Evolutionary conservation across 2,888 invertebrate species (phyloP).

Genomic region (Latrodectus elegans): DNA sequence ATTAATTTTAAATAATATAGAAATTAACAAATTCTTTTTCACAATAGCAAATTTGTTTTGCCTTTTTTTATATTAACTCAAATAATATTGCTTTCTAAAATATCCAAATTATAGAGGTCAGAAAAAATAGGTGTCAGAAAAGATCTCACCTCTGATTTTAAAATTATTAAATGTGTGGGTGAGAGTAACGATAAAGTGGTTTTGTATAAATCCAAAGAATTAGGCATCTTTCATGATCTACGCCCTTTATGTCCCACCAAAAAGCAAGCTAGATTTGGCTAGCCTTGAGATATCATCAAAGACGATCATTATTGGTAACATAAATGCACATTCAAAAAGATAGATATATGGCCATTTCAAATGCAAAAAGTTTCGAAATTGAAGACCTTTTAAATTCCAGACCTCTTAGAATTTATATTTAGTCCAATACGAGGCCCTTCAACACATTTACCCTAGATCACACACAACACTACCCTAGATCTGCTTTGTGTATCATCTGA

Average conservation of each 20-base stretch:
- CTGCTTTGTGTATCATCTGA: slow-evolving; percentile 19
- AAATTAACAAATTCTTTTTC: too few species aligned
- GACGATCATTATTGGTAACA: slow-evolving; percentile 11
- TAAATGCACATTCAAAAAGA: slow-evolving; percentile 8
- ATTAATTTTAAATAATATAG: too few species aligned
- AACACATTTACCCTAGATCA: too few species aligned
- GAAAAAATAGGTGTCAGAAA: too few species aligned
- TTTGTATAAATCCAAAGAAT: slow-evolving; percentile 11
- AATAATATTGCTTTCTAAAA: too few species aligned
- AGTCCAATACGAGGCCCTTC: background rate
- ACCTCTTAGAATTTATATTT: slow-evolving; percentile 5
- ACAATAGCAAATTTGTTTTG: too few species aligned
- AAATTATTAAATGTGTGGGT: slow-evolving; percentile 14
- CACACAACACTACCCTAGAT: too few species aligned
- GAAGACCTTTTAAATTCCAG: slow-evolving; percentile 26
- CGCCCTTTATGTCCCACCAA: slow-evolving; percentile 14
- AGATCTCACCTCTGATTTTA: slow-evolving; percentile 15
- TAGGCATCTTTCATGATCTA: too few species aligned
- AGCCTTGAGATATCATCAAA: background rate
- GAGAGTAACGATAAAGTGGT: slow-evolving; percentile 15
- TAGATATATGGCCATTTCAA: slow-evolving; percentile 12
- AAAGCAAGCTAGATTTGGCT: slow-evolving; percentile 8
- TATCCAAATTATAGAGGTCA: too few species aligned
- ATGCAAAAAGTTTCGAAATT: slow-evolving; percentile 3
- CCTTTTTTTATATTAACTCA: too few species aligned